Base-by-base conservation (phyloP, 1,140 invertebrate species). In the Linepithema humile region DNA sequence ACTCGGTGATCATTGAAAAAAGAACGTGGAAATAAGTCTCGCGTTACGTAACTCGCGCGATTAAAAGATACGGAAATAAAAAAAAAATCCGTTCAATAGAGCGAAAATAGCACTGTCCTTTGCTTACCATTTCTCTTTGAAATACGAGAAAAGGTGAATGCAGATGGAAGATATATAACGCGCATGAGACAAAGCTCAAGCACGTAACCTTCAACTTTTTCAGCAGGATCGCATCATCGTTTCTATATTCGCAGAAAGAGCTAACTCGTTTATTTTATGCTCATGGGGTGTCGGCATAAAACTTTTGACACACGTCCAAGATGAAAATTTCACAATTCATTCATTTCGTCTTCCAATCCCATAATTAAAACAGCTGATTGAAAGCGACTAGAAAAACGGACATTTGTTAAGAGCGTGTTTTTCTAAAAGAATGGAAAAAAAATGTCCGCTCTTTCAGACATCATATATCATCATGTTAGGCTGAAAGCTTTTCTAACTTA, bases 381-480 rank as follows among this genome's bases (percentile, higher is more conserved):
- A 69, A 82, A 83, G 59, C 59, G n/a, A n/a, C n/a, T n/a, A n/a
- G n/a, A n/a, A 20, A 69, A 62, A 83, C 65, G 55, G 57, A 84
- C 67, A 74, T 65, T 89, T 57, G 65, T 84, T 82, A 87, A 85
- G 38, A 78, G 62, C 17, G 26, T 0, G 35, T 29, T 29, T 60
- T 40, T 15, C 45, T 17, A 82, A 55, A 26, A 75, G 35, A 83
- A 65, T 72, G 45, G 64, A 64, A 45, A 85, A 77, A 38, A 55
- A 86, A 84, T 86, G 64, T 48, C 65, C 35, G n/a, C 10, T 43
- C 59, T 74, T 86, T 70, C 55, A 57, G 57, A 29, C 29, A 53
- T 74, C 87, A 85, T 89, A 86, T 26, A 89, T 89, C 77, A 89
- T 57, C 55, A 72, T 57, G 57, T 40, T 62, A 35, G 40, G 35